Evolutionary conservation across 2,113 vertebrate genomes (phyloP).

Genomic region (Isurus oxyrinchus): DNA sequence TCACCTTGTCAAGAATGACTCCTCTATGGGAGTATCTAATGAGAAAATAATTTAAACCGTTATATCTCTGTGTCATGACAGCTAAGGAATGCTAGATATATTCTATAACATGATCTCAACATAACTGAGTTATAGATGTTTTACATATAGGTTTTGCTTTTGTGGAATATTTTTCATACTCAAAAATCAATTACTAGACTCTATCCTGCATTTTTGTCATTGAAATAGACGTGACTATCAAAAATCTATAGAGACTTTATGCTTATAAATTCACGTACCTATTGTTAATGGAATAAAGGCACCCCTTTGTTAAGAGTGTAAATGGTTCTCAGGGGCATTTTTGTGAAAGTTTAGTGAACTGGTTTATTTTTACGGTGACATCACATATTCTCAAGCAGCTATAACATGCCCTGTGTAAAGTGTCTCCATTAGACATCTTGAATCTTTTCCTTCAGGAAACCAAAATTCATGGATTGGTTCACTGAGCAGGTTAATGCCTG

Average conservation of each 20-base stretch:
- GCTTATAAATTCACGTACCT: background rate
- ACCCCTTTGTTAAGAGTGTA: background rate
- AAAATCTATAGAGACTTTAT: background rate
- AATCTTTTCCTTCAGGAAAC: background rate
- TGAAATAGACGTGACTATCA: background rate
- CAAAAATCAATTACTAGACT: background rate
- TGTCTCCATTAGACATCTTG: background rate
- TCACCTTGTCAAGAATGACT: background rate
- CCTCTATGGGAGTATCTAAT: conserved; percentile 2
- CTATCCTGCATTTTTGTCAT: background rate
- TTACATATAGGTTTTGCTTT: background rate
- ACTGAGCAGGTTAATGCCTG: background rate
- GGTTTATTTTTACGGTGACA: background rate
- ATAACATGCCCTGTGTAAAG: background rate
- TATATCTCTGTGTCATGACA: background rate
- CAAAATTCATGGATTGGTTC: background rate
- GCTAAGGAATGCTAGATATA: background rate
- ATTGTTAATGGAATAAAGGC: background rate
- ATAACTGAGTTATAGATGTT: background rate
- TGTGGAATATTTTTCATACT: background rate
- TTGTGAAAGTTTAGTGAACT: background rate
- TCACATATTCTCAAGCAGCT: too few species aligned
- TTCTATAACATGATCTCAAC: background rate
- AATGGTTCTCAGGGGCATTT: background rate
- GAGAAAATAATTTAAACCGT: background rate